Base-by-base conservation (phyloP, 2,888 invertebrate genomes). In the Limenitis camilla region DNA sequence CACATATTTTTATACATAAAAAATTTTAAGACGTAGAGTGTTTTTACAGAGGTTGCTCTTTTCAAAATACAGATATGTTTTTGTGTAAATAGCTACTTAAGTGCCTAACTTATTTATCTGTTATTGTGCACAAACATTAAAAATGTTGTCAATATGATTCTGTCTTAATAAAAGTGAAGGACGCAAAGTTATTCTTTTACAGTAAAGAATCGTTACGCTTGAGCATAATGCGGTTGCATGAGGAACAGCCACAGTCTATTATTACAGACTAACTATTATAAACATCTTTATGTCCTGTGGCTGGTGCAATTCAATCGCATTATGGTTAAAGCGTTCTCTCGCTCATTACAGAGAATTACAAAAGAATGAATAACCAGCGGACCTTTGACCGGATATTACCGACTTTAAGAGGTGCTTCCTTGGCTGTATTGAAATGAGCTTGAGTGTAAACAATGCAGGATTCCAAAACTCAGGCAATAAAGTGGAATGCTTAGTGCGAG, bases 381-480 rank as follows among this genome's bases (percentile, higher is more conserved):
- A 77, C 72, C 70, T 74, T 74, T 78, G 74, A 73, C 78, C 77
- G 76, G 74, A 75, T 74, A 72, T 59, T 57, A 53, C 51, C 68
- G 66, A 63, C 67, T 64, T 69, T 67, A 69, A 62, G 55, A 59
- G 60, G 71, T 62, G 59, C 72, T 76, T 77, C 74, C 75, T 72
- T 71, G 71, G 68, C 69, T 68, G 69, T 76, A 78, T 78, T 78
- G 73, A 77, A 81, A 79, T 77, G 74, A 78, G 74, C 69, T 71
- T 72, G 69, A 70, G 70, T 70, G 69, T 77, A 78, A 81, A 81
- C 83, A 83, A 83, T 81, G 81, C 75, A 81, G 74, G 78, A 82
- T 82, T 82, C 76, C 79, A 69, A 82, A 83, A 82, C 80, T 78
- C 71, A 72, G 62, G 78, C 76, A 78, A 76, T 78, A 80, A 77